Evolutionary conservation across 2,113 vertebrate genomes (phyloP).

Genomic region (Petroica traversi): DNA sequence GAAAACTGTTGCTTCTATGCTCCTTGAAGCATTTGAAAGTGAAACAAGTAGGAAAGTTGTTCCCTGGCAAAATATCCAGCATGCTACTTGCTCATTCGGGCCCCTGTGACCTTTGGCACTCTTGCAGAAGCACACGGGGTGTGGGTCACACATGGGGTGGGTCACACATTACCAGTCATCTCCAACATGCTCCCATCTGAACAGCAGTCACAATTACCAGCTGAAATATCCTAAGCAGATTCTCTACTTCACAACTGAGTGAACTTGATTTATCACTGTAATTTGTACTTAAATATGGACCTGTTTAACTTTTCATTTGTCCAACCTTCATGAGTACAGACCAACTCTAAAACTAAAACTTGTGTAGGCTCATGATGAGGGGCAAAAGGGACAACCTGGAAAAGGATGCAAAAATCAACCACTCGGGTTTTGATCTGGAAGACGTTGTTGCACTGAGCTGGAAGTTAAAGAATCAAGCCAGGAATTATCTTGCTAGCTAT

Average conservation of each 20-base stretch:
- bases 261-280: background rate
- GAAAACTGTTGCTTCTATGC: background rate
- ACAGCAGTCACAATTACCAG: background rate
- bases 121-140: accelerated
- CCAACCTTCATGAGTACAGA: background rate
- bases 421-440: background rate
- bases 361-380: background rate
- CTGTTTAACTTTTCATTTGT: background rate
- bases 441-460: background rate
- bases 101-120: background rate
- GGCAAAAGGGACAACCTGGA: background rate
- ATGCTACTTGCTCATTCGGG: background rate
- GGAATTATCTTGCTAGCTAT: background rate
- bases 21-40: background rate
- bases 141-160: no score
- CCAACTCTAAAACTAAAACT: background rate
- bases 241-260: background rate
- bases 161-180: background rate
- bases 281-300: background rate
- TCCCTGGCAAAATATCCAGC: background rate
- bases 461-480: background rate
- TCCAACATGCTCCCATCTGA: accelerated
- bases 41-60: background rate
- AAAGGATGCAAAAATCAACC: background rate
- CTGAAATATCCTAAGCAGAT: background rate